A percentile compares a stretch with the other conserved stretches of the same genome.
Conservation (phyloP, 2,888 invertebrate genomes). For the Hypselothyrea guttata region DNA sequence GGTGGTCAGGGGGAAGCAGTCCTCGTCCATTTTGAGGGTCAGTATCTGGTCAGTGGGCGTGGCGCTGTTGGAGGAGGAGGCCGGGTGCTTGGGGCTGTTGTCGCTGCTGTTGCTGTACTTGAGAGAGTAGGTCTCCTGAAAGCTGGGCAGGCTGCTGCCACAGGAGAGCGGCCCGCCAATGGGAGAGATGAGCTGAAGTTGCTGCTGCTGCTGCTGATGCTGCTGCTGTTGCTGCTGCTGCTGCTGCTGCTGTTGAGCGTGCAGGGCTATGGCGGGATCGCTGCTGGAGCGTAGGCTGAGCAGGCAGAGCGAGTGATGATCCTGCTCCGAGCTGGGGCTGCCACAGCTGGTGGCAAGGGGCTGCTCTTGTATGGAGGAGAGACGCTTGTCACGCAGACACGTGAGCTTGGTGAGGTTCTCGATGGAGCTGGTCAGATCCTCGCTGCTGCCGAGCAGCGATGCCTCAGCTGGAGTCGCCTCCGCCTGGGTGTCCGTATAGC, state of each 20-base stretch:
- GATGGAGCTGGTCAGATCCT: slow-evolving; percentile 74
- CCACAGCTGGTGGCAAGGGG: slow-evolving; percentile 25
- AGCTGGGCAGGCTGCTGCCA: slow-evolving; percentile 89
- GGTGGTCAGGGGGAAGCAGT: slow-evolving; percentile 87
- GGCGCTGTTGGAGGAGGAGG: slow-evolving; percentile 36
- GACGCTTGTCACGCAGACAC: slow-evolving; percentile 77
- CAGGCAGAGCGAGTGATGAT: slow-evolving; percentile 75
- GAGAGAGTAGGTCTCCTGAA: slow-evolving; percentile 93
- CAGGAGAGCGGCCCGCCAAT: slow-evolving; percentile 76
- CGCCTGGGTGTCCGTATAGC: slow-evolving; percentile 53
- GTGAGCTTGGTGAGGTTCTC: slow-evolving; percentile 80
- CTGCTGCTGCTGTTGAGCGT: slow-evolving; percentile 74
- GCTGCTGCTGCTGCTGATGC: slow-evolving; percentile 49
- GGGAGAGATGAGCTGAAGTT: slow-evolving; percentile 63
- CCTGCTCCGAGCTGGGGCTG: slow-evolving; percentile 54
- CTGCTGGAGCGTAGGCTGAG: slow-evolving; percentile 81
- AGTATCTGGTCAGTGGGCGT: slow-evolving; percentile 80
- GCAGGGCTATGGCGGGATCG: slow-evolving; percentile 81
- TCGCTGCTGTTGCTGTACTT: slow-evolving; percentile 84
- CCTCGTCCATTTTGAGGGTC: slow-evolving; percentile 93
- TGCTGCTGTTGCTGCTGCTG: slow-evolving; percentile 60
- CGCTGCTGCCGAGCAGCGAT: slow-evolving; percentile 71
- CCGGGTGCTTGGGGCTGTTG: slow-evolving; percentile 57
- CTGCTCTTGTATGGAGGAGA: slow-evolving; percentile 80
- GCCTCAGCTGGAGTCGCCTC: slow-evolving; percentile 67